A percentile compares a stretch with the other conserved stretches of the same genome.
phyloP scores from a whole-genome alignment of 2,797 vertebrate genomes.

The Garrulus glandarius region DNA sequence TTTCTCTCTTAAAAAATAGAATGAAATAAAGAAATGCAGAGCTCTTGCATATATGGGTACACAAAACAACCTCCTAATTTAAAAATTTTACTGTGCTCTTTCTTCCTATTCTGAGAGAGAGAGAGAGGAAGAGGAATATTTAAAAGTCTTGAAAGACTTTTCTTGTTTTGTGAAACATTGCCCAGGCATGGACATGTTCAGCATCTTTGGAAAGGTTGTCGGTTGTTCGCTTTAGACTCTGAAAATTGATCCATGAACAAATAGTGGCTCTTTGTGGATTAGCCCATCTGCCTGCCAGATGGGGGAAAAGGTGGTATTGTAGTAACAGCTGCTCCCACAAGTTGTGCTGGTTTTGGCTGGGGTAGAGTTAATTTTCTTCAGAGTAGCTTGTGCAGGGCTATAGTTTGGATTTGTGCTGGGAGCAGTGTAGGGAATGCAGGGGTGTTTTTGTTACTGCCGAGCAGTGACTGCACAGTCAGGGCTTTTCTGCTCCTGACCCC shows the following conservation, averaged over 20 bases:
- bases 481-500: not conserved
- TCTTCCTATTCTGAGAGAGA: not conserved
- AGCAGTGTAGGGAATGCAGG: not conserved
- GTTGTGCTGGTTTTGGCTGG: not conserved
- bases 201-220: slow-evolving; percentile 26
- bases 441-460: not conserved
- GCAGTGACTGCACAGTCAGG: not conserved
- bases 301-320: not conserved
- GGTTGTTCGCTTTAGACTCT: slow-evolving; percentile 28
- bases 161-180: slow-evolving; percentile 2
- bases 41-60: not conserved
- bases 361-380: not conserved
- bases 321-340: slow-evolving; percentile 33
- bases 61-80: not conserved
- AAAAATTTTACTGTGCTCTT: not conserved
- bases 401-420: not conserved
- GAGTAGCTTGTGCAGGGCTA: not conserved
- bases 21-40: not conserved
- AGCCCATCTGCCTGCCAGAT: slow-evolving; percentile 64
- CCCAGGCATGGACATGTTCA: not conserved
- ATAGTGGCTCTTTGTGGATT: slow-evolving; percentile 48
- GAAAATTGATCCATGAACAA: slow-evolving; percentile 50
- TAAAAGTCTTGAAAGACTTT: not conserved
- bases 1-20: not conserved
- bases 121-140: not conserved